Conservation (phyloP, 2,797 vertebrate species). For the Platalea minor region DNA sequence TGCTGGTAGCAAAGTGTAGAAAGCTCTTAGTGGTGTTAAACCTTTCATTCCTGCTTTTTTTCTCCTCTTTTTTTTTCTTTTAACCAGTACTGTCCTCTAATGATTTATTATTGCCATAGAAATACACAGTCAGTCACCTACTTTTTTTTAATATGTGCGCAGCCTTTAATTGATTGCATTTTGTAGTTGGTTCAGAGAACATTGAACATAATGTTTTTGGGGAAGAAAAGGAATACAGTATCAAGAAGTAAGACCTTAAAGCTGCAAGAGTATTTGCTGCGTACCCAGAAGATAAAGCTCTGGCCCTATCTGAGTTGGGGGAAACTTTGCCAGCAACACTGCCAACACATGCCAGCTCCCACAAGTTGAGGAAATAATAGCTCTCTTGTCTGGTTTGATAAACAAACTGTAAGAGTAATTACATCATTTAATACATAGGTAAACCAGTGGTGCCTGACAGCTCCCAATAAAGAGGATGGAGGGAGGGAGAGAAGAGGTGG, state of each 20-base stretch:
- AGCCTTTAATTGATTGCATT: not conserved
- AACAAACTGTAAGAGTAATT: conserved; percentile 11
- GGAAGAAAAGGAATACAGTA: not conserved
- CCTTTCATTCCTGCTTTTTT: not conserved
- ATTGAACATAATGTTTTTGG: not conserved
- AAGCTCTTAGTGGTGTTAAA: not conserved
- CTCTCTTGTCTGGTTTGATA: not conserved
- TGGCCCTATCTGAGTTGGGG: not conserved
- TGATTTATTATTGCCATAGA: not conserved
- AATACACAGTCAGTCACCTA: not conserved
- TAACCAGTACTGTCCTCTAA: not conserved
- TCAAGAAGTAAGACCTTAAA: not conserved
- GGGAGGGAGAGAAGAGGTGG: not conserved
- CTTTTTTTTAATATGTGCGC: not conserved
- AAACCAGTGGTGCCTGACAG: not conserved
- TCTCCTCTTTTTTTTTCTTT: not conserved
- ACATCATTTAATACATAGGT: not conserved
- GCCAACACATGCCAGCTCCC: not conserved
- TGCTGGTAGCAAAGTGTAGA: not conserved
- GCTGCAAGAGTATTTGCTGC: not conserved
- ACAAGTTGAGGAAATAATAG: not conserved
- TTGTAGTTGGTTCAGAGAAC: not conserved
- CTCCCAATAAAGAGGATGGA: not conserved
- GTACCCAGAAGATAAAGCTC: not conserved
- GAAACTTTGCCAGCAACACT: not conserved